Percentiles rank a stretch among this genome's conserved stretches.
Evolutionary conservation across 37 sponge, comb jelly and placozoan species (phyloP).

Genomic region (Dysidea cf. avara): DNA sequence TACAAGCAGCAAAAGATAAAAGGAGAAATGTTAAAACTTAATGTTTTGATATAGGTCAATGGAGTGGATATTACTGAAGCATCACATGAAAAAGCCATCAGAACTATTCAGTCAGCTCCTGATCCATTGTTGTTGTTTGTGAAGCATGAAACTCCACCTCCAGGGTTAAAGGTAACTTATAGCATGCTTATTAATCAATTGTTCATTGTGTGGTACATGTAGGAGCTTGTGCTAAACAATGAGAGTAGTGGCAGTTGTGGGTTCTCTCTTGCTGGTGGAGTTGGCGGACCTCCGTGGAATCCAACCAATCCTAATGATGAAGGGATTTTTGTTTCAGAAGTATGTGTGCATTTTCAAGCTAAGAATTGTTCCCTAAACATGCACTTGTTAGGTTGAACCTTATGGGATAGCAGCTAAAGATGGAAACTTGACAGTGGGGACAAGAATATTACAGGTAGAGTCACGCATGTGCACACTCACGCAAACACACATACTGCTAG

Average conservation of each 20-base stretch:
- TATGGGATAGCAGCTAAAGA: slow-evolving; percentile 64
- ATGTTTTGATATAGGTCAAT: too few species aligned
- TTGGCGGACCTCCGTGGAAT: slow-evolving; percentile 61
- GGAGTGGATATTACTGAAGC: slow-evolving; percentile 35
- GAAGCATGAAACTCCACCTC: slow-evolving; percentile 69
- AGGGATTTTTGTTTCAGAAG: slow-evolving; percentile 73
- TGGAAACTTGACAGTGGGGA: slow-evolving; percentile 58
- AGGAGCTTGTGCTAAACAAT: slow-evolving; percentile 62
- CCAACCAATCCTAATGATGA: slow-evolving; percentile 76
- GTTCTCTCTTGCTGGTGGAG: slow-evolving; percentile 61
- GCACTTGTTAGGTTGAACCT: slow-evolving; percentile 30
- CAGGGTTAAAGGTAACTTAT: slow-evolving; percentile 41
- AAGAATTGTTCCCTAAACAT: background rate
- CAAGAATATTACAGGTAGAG: slow-evolving; percentile 51
- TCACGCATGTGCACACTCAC: too few species aligned
- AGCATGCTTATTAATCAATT: background rate
- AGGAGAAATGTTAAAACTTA: too few species aligned
- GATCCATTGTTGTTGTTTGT: slow-evolving; percentile 61
- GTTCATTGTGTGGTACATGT: background rate
- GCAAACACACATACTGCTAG: too few species aligned
- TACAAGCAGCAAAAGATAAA: too few species aligned
- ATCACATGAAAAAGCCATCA: slow-evolving; percentile 62
- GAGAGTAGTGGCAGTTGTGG: slow-evolving; percentile 74
- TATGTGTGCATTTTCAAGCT: background rate
- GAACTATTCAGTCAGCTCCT: slow-evolving; percentile 22